A percentile compares a stretch with the other conserved stretches of the same genome.
Evolutionary conservation across 2,797 vertebrate species (phyloP).

Genomic region (Chaenodraco wilsoni): DNA sequence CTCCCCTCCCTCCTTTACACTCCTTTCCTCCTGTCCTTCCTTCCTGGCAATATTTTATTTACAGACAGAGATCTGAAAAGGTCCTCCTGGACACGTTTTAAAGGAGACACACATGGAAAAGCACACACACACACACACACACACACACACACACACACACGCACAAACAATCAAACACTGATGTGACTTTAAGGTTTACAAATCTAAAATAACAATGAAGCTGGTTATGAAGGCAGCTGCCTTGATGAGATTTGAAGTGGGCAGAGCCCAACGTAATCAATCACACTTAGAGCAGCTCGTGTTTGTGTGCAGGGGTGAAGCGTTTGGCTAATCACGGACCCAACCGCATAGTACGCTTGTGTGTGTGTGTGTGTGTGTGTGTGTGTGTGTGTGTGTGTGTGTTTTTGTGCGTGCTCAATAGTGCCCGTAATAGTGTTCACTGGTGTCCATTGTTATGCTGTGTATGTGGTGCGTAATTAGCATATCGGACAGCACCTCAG

Average conservation of each 20-base stretch:
- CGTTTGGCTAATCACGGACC: constrained; percentile 61
- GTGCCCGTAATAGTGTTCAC: too few relatives aligned
- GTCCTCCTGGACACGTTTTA: neutral
- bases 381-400: too few relatives aligned
- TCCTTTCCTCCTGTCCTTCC: constrained; percentile 41
- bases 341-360: constrained; percentile 16
- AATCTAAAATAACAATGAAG: constrained; percentile 14
- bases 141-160: neutral
- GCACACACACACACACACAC: neutral
- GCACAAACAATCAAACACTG: neutral
- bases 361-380: too few relatives aligned
- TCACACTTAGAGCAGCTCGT: constrained; percentile 48
- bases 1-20: constrained; percentile 16
- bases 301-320: constrained; percentile 36
- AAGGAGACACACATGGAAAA: neutral
- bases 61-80: constrained; percentile 28
- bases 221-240: constrained; percentile 42
- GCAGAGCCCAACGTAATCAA: constrained; percentile 48
- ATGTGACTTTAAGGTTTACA: constrained; percentile 16
- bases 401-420: too few relatives aligned
- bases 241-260: constrained; percentile 40
- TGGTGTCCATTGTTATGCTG: too few relatives aligned
- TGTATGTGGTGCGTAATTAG: too few relatives aligned
- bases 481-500: too few relatives aligned
- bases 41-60: constrained; percentile 48